Evolutionary conservation across 2,113 vertebrate species (phyloP).

Genomic region (Dicentrarchus labrax): DNA sequence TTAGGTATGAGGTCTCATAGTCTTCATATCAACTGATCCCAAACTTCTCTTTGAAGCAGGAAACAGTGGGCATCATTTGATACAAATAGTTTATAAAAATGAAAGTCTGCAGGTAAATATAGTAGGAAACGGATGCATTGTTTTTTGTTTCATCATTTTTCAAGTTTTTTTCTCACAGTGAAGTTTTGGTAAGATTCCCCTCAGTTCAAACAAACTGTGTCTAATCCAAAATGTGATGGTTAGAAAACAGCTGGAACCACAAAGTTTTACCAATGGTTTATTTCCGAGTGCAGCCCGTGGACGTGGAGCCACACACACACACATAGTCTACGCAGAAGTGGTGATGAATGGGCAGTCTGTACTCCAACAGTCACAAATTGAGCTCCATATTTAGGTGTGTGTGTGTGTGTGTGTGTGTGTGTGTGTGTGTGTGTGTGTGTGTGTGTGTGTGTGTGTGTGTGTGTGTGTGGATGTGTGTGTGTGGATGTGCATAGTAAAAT

Average conservation of each 20-base stretch:
- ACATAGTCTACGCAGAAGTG: not conserved
- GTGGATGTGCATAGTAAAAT: slow-evolving; percentile 43
- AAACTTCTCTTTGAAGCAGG: slow-evolving; percentile 4
- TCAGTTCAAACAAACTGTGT: not conserved
- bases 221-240: not conserved
- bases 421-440: slow-evolving; percentile 21
- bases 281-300: not conserved
- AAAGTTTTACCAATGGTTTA: not conserved
- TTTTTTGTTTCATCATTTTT: not conserved
- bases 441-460: slow-evolving; percentile 2
- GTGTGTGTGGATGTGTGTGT: slow-evolving; percentile 17
- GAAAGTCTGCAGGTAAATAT: not conserved
- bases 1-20: not conserved
- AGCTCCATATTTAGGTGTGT: slow-evolving; percentile 41
- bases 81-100: not conserved
- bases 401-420: slow-evolving; percentile 26
- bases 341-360: slow-evolving; percentile 58
- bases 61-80: slow-evolving; percentile 1
- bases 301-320: slow-evolving; percentile 20
- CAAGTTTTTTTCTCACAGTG: not conserved
- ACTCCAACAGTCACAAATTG: slow-evolving; percentile 36
- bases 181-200: not conserved
- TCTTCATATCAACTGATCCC: slow-evolving; percentile 34
- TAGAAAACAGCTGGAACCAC: not conserved
- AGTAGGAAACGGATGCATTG: not conserved